Evolutionary conservation across 2,113 vertebrate species (phyloP), one percentile per base, ranked within the genome.

Genomic region (Anguilla japonica): DNA sequence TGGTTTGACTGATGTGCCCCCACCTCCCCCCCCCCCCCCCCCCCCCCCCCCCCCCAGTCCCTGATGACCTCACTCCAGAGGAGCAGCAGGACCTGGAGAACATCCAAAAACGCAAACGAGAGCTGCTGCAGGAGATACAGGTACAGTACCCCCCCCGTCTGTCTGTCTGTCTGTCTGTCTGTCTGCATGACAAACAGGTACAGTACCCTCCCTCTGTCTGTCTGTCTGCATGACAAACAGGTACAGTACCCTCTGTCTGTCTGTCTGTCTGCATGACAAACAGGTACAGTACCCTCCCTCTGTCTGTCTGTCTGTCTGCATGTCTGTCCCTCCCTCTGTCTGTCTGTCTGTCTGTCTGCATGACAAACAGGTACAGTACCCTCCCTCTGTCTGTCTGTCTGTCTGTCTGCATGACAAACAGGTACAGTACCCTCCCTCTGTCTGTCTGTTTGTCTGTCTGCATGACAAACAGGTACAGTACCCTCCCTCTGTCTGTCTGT

Each of bases 41-140:
- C 43, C 43, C 2, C 43, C 43, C 43, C 0, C 41, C 34, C 84
- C 46, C 46, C 56, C 20, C 90, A 99, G 98, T 99, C 90, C 97
- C 98, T 88, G 97, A 97, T 60, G 98, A 99, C 95, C 96, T 99
- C 93, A 98, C 98, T 2, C 96, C 97, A 0, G 97, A 98, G 93
- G 98, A 99, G 94, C 96, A 97, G 85, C 97, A 97, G 93, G 98
- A 99, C 87, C 93, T 99, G 93, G 97, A 98, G 92, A 99, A 97
- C 92, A 99, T 99, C 89, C 97, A 98, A 56, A 96, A 97, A 57
- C 96, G 98, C 85, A 99, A 99, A 92, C 97, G 97, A 94, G 98
- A 99, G 93, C 97, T 99, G 94, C 96, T 97, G 93, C 97, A 98
- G 2, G 98, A 99, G 94, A 99, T 99, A 93, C 97, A 99, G 98